Evolutionary conservation across 2,113 vertebrate species (phyloP).

Genomic region (Antennarius striatus): DNA sequence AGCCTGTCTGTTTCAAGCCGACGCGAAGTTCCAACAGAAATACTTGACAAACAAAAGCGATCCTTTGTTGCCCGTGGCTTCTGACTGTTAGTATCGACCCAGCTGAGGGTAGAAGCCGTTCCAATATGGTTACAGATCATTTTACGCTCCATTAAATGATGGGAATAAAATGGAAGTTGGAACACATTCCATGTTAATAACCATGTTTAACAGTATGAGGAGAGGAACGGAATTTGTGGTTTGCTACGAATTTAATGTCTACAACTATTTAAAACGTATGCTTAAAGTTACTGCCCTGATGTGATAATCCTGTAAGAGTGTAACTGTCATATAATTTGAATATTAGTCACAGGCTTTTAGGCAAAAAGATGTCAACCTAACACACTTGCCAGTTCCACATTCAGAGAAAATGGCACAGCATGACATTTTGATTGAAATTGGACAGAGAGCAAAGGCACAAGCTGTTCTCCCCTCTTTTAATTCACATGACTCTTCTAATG

Average conservation of each 20-base stretch:
- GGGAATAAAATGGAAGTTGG: background rate
- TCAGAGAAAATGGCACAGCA: constrained; percentile 69
- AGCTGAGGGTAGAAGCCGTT: constrained; percentile 3
- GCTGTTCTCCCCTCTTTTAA: constrained; percentile 72
- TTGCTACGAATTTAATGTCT: constrained; percentile 19
- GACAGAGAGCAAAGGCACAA: constrained; percentile 74
- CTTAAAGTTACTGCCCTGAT: constrained; percentile 27
- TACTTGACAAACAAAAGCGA: constrained; percentile 62
- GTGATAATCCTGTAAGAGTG: constrained; percentile 52
- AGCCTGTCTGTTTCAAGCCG: constrained; percentile 73
- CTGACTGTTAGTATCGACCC: background rate
- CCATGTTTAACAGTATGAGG: background rate
- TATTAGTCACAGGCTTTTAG: constrained; percentile 68
- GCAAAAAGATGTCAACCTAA: constrained; percentile 66
- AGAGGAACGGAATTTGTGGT: constrained; percentile 4
- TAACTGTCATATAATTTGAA: constrained; percentile 63
- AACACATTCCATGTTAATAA: no score
- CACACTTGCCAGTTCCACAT: constrained; percentile 68
- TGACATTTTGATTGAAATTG: constrained; percentile 78
- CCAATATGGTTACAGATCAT: no score
- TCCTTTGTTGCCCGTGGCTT: constrained; percentile 42
- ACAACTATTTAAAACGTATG: constrained; percentile 29
- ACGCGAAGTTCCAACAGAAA: constrained; percentile 80
- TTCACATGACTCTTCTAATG: constrained; percentile 77
- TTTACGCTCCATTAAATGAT: background rate